phyloP scores from a whole-genome alignment of 2,888 invertebrate species.

The Papilio protenor region DNA sequence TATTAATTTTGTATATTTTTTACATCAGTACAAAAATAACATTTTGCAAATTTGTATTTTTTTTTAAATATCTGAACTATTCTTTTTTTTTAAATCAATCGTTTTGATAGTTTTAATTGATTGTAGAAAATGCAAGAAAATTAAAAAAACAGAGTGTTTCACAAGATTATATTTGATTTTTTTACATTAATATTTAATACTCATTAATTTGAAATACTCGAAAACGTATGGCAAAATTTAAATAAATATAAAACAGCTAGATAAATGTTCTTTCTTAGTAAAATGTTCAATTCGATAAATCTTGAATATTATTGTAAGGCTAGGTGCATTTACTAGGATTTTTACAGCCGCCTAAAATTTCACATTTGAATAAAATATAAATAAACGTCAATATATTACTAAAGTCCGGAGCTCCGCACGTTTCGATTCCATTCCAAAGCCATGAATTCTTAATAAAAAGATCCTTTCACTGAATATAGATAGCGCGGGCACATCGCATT shows the following conservation, averaged over 20 bases:
- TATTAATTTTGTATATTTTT: not conserved
- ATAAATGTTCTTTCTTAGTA: not conserved
- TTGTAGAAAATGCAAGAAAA: too few species aligned
- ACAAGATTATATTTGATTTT: too few species aligned
- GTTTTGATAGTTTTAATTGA: too few species aligned
- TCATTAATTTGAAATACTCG: too few species aligned
- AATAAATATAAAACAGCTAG: not conserved
- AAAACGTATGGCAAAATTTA: too few species aligned
- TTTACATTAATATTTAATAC: too few species aligned
- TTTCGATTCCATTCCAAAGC: slow-evolving; percentile 26
- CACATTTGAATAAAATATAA: slow-evolving; percentile 34
- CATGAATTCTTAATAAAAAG: slow-evolving; percentile 31
- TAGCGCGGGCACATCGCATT: slow-evolving; percentile 3
- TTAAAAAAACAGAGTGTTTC: too few species aligned
- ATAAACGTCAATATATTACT: slow-evolving; percentile 33
- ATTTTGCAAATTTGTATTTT: too few species aligned
- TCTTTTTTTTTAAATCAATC: too few species aligned
- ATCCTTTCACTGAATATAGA: slow-evolving; percentile 22
- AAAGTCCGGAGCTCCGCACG: not conserved
- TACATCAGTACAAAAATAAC: too few species aligned
- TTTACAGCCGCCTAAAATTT: slow-evolving; percentile 31
- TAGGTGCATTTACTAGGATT: slow-evolving; percentile 17
- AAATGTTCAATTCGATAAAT: not conserved
- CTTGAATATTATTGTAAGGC: slow-evolving; percentile 2
- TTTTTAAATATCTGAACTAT: too few species aligned